phyloP scores from a whole-genome alignment of 2,888 invertebrate species.

The Eupsilia transversa region DNA sequence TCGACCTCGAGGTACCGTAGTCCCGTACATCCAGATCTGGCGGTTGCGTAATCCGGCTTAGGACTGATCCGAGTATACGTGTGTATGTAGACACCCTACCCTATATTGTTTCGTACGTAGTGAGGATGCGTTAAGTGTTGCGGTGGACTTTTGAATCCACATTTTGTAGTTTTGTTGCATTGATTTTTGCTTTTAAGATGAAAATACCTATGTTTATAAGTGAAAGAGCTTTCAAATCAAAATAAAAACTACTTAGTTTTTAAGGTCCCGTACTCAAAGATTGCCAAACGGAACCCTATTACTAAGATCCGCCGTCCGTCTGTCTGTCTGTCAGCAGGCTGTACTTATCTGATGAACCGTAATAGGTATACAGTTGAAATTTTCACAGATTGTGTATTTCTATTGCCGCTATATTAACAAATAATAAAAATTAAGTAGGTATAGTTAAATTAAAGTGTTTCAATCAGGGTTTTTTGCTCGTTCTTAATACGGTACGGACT shows the following conservation, averaged over 20 bases:
- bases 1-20: conserved; percentile 75
- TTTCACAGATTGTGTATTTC: too few relatives aligned
- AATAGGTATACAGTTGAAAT: too few relatives aligned
- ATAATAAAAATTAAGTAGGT: too few relatives aligned
- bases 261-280: too few relatives aligned
- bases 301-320: too few relatives aligned
- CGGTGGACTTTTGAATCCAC: background rate
- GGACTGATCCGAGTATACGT: conserved; percentile 79
- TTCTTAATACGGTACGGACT: too few relatives aligned
- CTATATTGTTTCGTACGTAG: conserved; percentile 67
- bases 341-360: too few relatives aligned
- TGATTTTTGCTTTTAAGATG: background rate
- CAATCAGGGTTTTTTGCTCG: too few relatives aligned
- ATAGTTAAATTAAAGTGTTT: too few relatives aligned
- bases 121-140: conserved; percentile 23
- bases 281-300: too few relatives aligned
- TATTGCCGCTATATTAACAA: too few relatives aligned
- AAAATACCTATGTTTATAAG: background rate
- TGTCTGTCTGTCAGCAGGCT: too few relatives aligned
- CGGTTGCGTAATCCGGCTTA: conserved; percentile 89
- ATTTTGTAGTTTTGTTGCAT: background rate
- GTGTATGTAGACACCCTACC: conserved; percentile 72
- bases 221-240: background rate
- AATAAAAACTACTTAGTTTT: background rate
- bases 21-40: conserved; percentile 80